phyloP scores from a whole-genome alignment of 2,113 vertebrate species.

The Nipponia nippon region DNA sequence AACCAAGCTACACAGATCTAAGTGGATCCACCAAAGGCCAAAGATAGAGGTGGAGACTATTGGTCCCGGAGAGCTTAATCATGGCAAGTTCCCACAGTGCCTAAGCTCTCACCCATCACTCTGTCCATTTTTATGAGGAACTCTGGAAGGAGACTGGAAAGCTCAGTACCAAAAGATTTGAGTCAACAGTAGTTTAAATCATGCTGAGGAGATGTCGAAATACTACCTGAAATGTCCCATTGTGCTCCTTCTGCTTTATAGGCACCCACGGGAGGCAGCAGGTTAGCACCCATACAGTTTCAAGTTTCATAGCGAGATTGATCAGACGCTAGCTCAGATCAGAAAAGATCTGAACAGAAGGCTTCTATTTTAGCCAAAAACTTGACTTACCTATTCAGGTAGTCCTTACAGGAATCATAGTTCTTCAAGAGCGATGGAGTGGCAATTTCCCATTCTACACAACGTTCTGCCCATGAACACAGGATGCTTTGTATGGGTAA shows the following conservation, averaged over 20 bases:
- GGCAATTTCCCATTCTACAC: neutral
- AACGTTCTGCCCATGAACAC: neutral
- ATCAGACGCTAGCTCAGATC: neutral
- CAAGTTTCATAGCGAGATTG: neutral
- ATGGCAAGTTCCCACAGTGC: neutral
- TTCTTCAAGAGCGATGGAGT: neutral
- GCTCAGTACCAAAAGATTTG: neutral
- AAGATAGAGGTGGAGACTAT: neutral
- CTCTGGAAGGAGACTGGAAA: neutral
- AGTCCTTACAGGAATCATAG: neutral
- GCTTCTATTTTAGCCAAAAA: neutral
- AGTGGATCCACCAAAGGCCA: neutral
- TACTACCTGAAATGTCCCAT: neutral
- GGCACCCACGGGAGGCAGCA: fast-evolving
- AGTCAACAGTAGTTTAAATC: neutral
- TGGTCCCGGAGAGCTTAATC: neutral
- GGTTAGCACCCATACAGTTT: neutral
- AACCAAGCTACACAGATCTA: neutral
- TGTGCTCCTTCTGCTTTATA: neutral
- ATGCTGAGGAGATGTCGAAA: neutral
- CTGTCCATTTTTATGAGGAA: neutral
- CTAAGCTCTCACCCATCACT: neutral
- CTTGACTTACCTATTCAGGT: neutral
- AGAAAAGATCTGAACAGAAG: neutral
- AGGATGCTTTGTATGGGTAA: neutral